A percentile compares a stretch with the other conserved stretches of the same genome.
Evolutionary conservation across 2,888 invertebrate genomes (phyloP).

Genomic region (Tubulanus polymorphus): DNA sequence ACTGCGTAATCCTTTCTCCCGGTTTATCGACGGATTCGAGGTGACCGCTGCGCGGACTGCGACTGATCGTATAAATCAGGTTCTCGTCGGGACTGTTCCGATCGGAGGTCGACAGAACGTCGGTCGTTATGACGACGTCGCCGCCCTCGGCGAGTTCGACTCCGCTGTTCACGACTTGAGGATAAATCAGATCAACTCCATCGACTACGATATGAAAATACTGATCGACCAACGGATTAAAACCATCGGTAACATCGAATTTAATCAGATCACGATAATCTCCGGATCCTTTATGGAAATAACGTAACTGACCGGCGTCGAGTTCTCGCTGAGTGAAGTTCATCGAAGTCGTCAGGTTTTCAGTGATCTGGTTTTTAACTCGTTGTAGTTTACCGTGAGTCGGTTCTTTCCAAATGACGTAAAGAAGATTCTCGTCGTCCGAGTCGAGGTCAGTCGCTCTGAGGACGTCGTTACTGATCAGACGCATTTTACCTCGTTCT

Average conservation of each 20-base stretch:
- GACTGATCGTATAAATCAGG: slow-evolving; percentile 45
- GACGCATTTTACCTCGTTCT: slow-evolving; percentile 38
- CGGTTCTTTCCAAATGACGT: slow-evolving; percentile 42
- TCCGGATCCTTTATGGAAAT: slow-evolving; percentile 43
- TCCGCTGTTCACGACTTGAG: slow-evolving; percentile 45
- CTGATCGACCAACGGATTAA: slow-evolving; percentile 47
- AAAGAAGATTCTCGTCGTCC: slow-evolving; percentile 40
- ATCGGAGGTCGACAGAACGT: slow-evolving; percentile 47
- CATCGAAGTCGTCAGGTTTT: slow-evolving; percentile 41
- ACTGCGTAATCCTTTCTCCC: slow-evolving; percentile 40
- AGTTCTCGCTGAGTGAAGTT: slow-evolving; percentile 52
- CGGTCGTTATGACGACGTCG: slow-evolving; percentile 42
- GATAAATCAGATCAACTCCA: slow-evolving; percentile 44
- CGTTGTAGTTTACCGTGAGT: slow-evolving; percentile 40
- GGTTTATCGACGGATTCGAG: slow-evolving; percentile 41
- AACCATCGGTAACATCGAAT: slow-evolving; percentile 52
- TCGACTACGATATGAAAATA: slow-evolving; percentile 50
- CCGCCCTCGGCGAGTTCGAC: slow-evolving; percentile 50
- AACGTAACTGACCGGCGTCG: slow-evolving; percentile 38
- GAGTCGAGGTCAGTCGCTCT: slow-evolving; percentile 50
- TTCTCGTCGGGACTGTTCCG: slow-evolving; percentile 43
- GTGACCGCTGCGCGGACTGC: slow-evolving; percentile 45
- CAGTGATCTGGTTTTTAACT: slow-evolving; percentile 16
- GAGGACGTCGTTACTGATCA: slow-evolving; percentile 41
- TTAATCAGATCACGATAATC: slow-evolving; percentile 49